These are phyloP conservation scores for Anodontia alba DNA, from an alignment of 2,888 invertebrate species.

Conservation along the genomic window DNA sequence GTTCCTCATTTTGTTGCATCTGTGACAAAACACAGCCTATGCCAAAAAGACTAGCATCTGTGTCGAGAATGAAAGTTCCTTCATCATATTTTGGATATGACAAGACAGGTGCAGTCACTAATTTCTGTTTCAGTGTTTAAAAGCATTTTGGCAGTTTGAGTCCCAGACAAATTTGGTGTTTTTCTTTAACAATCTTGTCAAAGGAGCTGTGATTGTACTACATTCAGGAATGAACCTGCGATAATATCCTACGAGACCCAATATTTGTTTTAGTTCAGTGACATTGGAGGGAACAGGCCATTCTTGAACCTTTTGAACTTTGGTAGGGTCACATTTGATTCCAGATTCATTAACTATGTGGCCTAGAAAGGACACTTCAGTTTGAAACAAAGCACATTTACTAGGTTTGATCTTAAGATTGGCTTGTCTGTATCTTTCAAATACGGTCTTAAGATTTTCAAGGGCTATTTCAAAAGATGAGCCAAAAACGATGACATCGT, in stretches of 20 bases:
- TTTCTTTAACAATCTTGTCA: slow-evolving; percentile 31
- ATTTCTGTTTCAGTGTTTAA: slow-evolving; percentile 41
- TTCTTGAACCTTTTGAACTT: not conserved
- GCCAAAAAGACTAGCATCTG: slow-evolving; percentile 61
- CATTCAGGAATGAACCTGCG: slow-evolving; percentile 39
- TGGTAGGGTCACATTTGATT: slow-evolving; percentile 19
- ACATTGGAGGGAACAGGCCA: slow-evolving; percentile 21
- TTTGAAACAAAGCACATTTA: slow-evolving; percentile 60
- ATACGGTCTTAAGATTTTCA: slow-evolving; percentile 47
- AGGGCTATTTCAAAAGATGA: slow-evolving; percentile 39
- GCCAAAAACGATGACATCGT: slow-evolving; percentile 61
- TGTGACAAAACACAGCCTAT: slow-evolving; percentile 64
- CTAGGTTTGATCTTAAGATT: slow-evolving; percentile 62
- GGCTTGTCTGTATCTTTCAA: slow-evolving; percentile 48
- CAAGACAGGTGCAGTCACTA: slow-evolving; percentile 47
- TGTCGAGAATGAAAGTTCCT: slow-evolving; percentile 59
- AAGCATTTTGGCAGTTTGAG: slow-evolving; percentile 37
- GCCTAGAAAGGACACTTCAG: slow-evolving; percentile 34
- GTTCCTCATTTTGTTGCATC: slow-evolving; percentile 57
- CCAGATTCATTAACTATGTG: slow-evolving; percentile 21
- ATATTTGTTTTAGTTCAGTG: slow-evolving; percentile 20
- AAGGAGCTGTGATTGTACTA: slow-evolving; percentile 24
- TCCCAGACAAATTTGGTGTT: slow-evolving; percentile 43
- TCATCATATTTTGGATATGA: slow-evolving; percentile 40
- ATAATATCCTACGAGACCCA: slow-evolving; percentile 43